Conservation (phyloP, 2,113 vertebrate genomes). For the Sphyrna mokarran region DNA sequence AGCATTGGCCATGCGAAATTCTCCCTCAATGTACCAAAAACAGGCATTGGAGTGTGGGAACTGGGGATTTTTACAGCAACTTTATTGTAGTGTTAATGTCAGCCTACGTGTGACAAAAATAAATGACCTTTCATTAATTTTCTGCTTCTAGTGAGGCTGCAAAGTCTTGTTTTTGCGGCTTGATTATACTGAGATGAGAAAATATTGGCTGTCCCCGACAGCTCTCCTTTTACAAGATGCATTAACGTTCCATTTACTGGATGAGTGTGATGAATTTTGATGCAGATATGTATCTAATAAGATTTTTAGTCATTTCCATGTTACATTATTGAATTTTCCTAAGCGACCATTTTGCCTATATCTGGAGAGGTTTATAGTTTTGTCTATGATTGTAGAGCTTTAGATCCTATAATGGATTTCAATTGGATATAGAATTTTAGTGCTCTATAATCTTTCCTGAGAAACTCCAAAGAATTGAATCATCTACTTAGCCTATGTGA, state of each 20-base stretch:
- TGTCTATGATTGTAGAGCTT: background rate
- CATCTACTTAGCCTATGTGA: background rate
- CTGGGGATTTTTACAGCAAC: too few species aligned
- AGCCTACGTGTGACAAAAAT: too few species aligned
- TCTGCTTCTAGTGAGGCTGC: background rate
- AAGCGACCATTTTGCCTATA: background rate
- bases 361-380: background rate
- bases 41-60: too few species aligned
- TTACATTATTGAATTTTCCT: background rate
- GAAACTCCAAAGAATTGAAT: background rate
- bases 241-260: background rate
- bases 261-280: background rate
- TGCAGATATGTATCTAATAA: background rate
- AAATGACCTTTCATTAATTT: background rate
- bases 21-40: too few species aligned
- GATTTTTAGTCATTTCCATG: background rate
- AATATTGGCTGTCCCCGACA: background rate
- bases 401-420: background rate
- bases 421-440: constrained; percentile 27
- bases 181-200: background rate
- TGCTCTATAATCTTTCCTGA: background rate
- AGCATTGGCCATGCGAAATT: too few species aligned
- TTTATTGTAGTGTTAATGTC: too few species aligned
- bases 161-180: background rate
- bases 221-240: background rate